Conservation (phyloP, 2,113 vertebrate species). For the Sphyrna mokarran region DNA sequence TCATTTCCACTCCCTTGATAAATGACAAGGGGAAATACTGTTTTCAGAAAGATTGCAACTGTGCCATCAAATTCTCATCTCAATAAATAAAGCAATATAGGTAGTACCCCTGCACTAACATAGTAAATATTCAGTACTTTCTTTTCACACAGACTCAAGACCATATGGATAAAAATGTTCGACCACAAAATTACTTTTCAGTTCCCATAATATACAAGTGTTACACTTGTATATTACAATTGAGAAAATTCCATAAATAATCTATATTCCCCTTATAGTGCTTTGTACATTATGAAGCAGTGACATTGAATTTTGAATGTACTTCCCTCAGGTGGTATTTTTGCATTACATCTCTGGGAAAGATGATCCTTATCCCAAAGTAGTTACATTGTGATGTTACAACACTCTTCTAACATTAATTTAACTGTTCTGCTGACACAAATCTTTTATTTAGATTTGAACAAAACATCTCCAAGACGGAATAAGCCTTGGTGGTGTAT, state of each 20-base stretch:
- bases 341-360: slow-evolving; percentile 31
- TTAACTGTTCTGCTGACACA: slow-evolving; percentile 33
- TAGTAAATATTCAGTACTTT: slow-evolving; percentile 35
- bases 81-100: slow-evolving; percentile 38
- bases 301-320: slow-evolving; percentile 38
- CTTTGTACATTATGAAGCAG: slow-evolving; percentile 37
- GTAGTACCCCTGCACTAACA: slow-evolving; percentile 27
- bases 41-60: slow-evolving; percentile 37
- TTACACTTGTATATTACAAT: slow-evolving; percentile 37
- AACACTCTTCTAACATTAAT: slow-evolving; percentile 22
- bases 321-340: slow-evolving; percentile 37
- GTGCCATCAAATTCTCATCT: slow-evolving; percentile 38
- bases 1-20: slow-evolving; percentile 33
- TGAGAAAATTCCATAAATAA: slow-evolving; percentile 38
- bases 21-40: slow-evolving; percentile 1
- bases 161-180: slow-evolving; percentile 25
- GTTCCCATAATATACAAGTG: slow-evolving; percentile 35
- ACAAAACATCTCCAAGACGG: slow-evolving; percentile 24
- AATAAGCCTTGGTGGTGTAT: slow-evolving; percentile 19
- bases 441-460: slow-evolving; percentile 33
- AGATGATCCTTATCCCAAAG: slow-evolving; percentile 35
- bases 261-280: slow-evolving; percentile 35
- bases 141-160: slow-evolving; percentile 6
- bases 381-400: slow-evolving; percentile 33
- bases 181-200: slow-evolving; percentile 36